These are phyloP conservation scores for Cacatua alba DNA, from an alignment of 2,113 vertebrate species.

Conservation along the genomic window DNA sequence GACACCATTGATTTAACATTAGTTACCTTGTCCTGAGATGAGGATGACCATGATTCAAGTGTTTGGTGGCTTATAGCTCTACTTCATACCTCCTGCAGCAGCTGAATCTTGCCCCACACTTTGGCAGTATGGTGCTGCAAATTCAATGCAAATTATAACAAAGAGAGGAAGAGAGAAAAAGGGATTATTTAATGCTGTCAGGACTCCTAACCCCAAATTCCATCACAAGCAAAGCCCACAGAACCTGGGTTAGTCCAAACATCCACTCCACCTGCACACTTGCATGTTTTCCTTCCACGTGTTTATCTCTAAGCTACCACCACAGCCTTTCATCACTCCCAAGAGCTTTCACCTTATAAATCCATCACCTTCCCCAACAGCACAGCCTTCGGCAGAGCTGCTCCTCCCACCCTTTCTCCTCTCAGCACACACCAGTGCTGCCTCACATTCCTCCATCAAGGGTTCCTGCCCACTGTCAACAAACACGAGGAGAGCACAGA, in stretches of 20 bases:
- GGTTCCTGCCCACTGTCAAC: background rate
- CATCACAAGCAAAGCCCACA: background rate
- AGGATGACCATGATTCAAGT: accelerated
- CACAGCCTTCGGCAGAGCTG: background rate
- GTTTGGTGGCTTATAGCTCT: background rate
- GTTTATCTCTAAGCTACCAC: background rate
- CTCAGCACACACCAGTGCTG: background rate
- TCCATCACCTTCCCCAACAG: background rate
- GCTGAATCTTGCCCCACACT: background rate
- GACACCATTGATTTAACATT: background rate
- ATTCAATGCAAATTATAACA: background rate
- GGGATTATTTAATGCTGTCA: conserved; percentile 17
- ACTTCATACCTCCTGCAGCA: accelerated
- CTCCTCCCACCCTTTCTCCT: background rate
- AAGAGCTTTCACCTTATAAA: background rate
- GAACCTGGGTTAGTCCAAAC: conserved; percentile 10
- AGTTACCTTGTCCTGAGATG: background rate
- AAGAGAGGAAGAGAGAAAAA: background rate
- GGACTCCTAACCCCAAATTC: background rate
- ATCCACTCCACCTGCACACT: background rate
- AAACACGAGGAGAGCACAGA: background rate
- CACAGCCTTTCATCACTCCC: background rate
- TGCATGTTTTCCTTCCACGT: accelerated
- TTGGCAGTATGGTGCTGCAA: accelerated
- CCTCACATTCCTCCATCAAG: background rate